phyloP scores from a whole-genome alignment of 2,888 invertebrate genomes.

The Himalopsyche kuldschensis region DNA sequence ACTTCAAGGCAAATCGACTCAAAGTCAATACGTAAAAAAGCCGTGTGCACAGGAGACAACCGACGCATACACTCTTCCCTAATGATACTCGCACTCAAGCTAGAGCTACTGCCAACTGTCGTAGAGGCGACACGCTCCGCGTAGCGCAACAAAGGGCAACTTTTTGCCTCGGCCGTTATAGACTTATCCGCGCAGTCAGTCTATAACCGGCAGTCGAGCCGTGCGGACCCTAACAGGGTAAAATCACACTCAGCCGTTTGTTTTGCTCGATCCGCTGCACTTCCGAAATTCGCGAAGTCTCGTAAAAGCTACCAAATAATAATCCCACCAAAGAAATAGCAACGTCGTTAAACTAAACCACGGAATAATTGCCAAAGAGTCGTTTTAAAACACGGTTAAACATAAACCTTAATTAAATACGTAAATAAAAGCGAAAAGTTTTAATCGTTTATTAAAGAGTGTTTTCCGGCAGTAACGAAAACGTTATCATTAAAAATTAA shows the following conservation, averaged over 20 bases:
- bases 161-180: slow-evolving; percentile 29
- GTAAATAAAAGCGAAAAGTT: not conserved
- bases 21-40: not conserved
- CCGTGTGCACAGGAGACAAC: not conserved
- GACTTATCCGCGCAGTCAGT: slow-evolving; percentile 22
- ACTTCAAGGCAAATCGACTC: not conserved
- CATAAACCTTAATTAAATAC: not conserved
- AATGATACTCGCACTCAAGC: slow-evolving; percentile 14
- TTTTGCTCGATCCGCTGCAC: not conserved
- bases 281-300: not conserved
- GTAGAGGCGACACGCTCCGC: slow-evolving; percentile 35
- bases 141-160: slow-evolving; percentile 35
- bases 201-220: slow-evolving; percentile 22
- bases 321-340: not conserved
- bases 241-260: not conserved
- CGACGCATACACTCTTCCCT: slow-evolving; percentile 1
- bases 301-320: not conserved
- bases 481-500: not conserved
- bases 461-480: not conserved
- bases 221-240: slow-evolving; percentile 2
- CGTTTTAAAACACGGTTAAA: not conserved
- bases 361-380: not conserved
- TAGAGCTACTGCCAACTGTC: slow-evolving; percentile 25
- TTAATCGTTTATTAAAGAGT: not conserved
- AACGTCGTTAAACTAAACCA: not conserved